Base-by-base conservation (phyloP, 2,797 vertebrate species). In the Triplophysa bombifrons region DNA sequence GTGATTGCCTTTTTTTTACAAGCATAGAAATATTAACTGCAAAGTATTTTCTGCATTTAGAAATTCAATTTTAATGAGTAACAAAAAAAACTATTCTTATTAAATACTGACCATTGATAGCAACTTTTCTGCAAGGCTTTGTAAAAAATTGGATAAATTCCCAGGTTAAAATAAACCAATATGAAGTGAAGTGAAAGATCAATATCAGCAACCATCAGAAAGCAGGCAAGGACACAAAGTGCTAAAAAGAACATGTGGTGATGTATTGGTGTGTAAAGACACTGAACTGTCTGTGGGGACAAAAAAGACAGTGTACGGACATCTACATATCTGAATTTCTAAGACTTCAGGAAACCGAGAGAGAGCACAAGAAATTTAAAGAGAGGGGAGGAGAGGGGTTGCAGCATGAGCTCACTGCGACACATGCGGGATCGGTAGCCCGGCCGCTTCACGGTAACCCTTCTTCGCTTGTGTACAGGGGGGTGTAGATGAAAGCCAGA, bases 401-500 rank as follows among this genome's bases (percentile, higher is more conserved):
- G 65, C 51, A 81, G 77, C 68, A 79, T 69, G 71, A 81, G 72
- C 73, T 73, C 83, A 80, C 80, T 76, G 80, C 78, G 70, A 83
- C 80, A 84, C 79, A 51, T 73, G 80, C 61, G 72, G 69, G 75
- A 68, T 80, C 56, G 41, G 69, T 63, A 55, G 84, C 64, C 72
- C 19, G 78, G 53, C 61, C 72, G 74, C 27, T 58, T 85, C 74
- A 71, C 72, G 67, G 78, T 74, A 74, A 81, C 82, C 76, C 78
- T 81, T 72, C 83, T 65, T 34, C 82, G 85, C 83, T 74, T 76
- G 80, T 80, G 85, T 83, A 85, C 83, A 85, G 78, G 86, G 83
- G 82, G 84, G 81, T 60, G 67, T 61, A 87, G 87, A 92, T 80
- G 82, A 88, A 88, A 89, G 85, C 85, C 89, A 91, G 88, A 88